A percentile compares a stretch with the other conserved stretches of the same genome.
These are phyloP conservation scores for Meles meles DNA, from an alignment of 2,113 vertebrate genomes.

Conservation along the genomic window DNA sequence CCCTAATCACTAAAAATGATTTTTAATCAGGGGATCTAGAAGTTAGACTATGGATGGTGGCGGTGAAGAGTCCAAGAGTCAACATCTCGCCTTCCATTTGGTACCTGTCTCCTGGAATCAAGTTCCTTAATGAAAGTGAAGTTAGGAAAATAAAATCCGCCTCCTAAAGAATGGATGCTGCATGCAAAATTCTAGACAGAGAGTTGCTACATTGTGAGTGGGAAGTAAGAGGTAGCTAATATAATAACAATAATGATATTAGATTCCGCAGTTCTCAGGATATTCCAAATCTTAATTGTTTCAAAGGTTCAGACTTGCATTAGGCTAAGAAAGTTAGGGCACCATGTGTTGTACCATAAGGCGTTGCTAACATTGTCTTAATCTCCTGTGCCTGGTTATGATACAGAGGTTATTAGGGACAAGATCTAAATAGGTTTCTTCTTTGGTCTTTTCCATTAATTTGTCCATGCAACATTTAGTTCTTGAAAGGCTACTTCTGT, in stretches of 20 bases:
- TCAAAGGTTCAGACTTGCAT: not conserved
- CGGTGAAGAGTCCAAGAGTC: not conserved
- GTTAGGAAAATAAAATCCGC: not conserved
- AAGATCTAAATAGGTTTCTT: not conserved
- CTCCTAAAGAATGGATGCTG: not conserved
- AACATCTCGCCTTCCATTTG: not conserved
- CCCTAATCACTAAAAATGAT: not conserved
- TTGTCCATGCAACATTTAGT: not conserved
- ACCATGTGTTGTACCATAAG: not conserved
- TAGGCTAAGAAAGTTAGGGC: not conserved
- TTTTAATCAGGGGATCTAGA: not conserved
- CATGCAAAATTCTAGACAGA: not conserved
- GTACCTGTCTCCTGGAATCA: not conserved
- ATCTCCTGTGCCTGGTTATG: not conserved
- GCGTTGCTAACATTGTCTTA: not conserved
- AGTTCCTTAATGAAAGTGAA: not conserved
- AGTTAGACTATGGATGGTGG: not conserved
- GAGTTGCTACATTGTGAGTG: not conserved
- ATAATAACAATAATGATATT: not conserved
- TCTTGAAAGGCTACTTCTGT: not conserved
- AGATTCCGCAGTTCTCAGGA: not conserved
- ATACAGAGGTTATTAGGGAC: not conserved
- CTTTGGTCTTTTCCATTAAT: not conserved
- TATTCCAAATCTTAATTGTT: not conserved
- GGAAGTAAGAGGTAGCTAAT: not conserved